Percentiles rank a stretch among this genome's conserved stretches.
Conservation (phyloP, 2,888 invertebrate genomes). For the Acanthosepion lycidas region DNA sequence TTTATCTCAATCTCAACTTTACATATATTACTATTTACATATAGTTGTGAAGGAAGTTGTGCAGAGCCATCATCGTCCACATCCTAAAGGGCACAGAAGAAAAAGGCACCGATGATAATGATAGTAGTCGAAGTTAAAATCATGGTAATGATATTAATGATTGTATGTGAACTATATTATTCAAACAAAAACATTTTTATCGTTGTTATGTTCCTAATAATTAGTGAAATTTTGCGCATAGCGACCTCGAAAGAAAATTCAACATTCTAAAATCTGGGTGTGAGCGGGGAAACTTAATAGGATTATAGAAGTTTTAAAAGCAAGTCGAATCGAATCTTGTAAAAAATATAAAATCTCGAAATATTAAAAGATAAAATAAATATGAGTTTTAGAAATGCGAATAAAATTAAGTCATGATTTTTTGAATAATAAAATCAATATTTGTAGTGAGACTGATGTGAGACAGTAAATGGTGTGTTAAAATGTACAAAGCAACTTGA, state of each 20-base stretch:
- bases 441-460: background rate
- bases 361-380: background rate
- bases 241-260: background rate
- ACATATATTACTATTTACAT: too few relatives aligned
- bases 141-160: too few relatives aligned
- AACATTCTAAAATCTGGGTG: background rate
- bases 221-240: background rate
- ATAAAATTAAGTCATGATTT: background rate
- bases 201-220: background rate
- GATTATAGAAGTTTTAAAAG: background rate
- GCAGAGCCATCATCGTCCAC: too few relatives aligned
- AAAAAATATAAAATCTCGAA: background rate
- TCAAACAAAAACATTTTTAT: too few relatives aligned
- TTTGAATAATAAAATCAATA: background rate
- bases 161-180: background rate
- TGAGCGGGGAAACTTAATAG: background rate
- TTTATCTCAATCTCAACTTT: too few relatives aligned
- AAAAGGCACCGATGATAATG: too few relatives aligned
- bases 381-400: background rate
- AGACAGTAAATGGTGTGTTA: background rate
- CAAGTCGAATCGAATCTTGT: background rate
- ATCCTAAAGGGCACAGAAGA: too few relatives aligned
- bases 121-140: too few relatives aligned
- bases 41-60: too few relatives aligned
- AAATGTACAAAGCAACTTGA: background rate